Evolutionary conservation across 1,140 invertebrate species (phyloP).

Genomic region (Anagrus nilaparvatae): DNA sequence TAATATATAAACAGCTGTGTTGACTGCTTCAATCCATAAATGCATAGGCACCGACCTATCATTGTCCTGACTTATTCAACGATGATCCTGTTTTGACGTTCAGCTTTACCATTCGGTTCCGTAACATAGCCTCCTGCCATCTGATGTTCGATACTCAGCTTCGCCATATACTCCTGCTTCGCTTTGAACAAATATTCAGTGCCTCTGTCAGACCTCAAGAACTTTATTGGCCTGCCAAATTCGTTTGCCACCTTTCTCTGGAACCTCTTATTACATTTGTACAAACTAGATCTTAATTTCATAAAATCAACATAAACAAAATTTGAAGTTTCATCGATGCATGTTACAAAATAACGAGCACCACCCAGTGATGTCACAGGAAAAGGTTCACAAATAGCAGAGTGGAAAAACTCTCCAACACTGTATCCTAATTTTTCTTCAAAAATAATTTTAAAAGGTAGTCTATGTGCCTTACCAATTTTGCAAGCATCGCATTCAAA

Average conservation of each 20-base stretch:
- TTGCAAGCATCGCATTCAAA: constrained; percentile 15
- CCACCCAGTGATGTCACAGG: constrained; percentile 2
- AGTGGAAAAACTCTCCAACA: constrained; percentile 13
- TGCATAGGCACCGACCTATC: background rate
- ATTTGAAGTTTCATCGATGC: constrained; percentile 6
- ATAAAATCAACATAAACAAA: constrained; percentile 8
- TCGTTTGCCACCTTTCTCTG: constrained; percentile 6
- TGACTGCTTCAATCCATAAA: constrained; percentile 3
- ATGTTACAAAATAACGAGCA: constrained; percentile 1
- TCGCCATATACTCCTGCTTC: constrained; percentile 6
- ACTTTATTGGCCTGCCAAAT: constrained; percentile 4
- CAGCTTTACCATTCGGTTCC: background rate
- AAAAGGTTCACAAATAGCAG: constrained; percentile 4
- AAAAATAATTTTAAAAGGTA: constrained; percentile 1
- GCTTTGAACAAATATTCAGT: constrained; percentile 1
- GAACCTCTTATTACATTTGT: constrained; percentile 2
- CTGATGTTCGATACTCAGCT: background rate
- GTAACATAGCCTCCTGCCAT: background rate
- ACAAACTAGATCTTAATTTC: constrained; percentile 6
- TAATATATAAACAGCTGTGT: constrained; percentile 1
- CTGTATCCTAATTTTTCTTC: background rate
- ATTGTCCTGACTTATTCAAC: background rate
- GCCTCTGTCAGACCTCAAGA: constrained; percentile 4
- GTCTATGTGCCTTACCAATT: constrained; percentile 10
- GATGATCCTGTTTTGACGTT: background rate